Percentiles rank a stretch among this genome's conserved stretches.
Conservation (phyloP, 2,888 invertebrate genomes). For the Phengaris alcon region DNA sequence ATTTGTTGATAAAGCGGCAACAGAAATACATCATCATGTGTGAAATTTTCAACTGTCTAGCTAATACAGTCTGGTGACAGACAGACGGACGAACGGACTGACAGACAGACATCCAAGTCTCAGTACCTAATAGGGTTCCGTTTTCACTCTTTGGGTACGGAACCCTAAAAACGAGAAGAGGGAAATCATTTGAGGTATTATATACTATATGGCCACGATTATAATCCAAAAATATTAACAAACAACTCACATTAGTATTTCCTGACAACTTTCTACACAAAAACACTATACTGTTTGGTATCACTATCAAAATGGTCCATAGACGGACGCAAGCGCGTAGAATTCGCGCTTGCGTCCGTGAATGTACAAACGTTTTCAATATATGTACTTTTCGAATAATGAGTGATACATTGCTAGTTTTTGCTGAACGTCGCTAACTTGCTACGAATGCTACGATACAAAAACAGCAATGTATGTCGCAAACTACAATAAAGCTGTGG, state of each 20-base stretch:
- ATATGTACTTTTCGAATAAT: neutral
- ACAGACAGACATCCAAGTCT: too few relatives aligned
- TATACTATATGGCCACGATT: conserved; percentile 21
- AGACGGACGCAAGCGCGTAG: conserved; percentile 63
- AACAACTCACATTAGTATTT: conserved; percentile 59
- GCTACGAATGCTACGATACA: neutral
- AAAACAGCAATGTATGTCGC: conserved; percentile 45
- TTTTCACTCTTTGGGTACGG: too few relatives aligned
- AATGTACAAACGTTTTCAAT: conserved; percentile 46
- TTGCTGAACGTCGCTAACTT: neutral
- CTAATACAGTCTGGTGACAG: too few relatives aligned
- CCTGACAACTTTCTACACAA: conserved; percentile 52
- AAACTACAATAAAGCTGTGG: neutral
- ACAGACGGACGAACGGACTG: too few relatives aligned
- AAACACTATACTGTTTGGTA: conserved; percentile 64
- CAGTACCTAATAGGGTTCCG: too few relatives aligned
- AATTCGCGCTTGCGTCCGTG: conserved; percentile 41
- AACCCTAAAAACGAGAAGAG: too few relatives aligned
- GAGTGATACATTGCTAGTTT: conserved; percentile 46
- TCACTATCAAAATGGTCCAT: conserved; percentile 68
- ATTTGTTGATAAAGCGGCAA: too few relatives aligned
- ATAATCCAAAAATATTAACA: conserved; percentile 22
- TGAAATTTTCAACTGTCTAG: too few relatives aligned
- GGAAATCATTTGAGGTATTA: conserved; percentile 10
- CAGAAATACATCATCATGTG: too few relatives aligned